A percentile compares a stretch with the other conserved stretches of the same genome.
These are phyloP conservation scores for Acanthopagrus latus DNA, from an alignment of 2,797 vertebrate genomes.

Conservation along the genomic window DNA sequence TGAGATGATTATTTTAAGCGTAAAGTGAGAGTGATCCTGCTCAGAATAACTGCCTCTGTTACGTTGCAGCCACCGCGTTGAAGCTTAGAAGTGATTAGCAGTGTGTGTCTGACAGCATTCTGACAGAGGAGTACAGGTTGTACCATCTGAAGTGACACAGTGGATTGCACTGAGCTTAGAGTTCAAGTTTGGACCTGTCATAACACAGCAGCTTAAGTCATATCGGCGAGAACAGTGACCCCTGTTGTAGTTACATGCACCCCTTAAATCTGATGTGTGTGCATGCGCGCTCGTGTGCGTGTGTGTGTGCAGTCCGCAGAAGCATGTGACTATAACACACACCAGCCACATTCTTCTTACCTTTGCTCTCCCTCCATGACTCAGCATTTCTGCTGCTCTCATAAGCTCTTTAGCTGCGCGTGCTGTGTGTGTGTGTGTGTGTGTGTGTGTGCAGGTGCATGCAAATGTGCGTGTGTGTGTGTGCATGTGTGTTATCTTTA, in stretches of 20 bases:
- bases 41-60: not conserved
- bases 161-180: conserved; percentile 31
- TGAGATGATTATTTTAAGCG: too few relatives aligned
- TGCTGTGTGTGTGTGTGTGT: conserved; percentile 1
- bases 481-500: conserved; percentile 74
- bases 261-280: conserved; percentile 6
- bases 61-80: conserved; percentile 23
- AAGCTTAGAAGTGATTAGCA: conserved; percentile 51
- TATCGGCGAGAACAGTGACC: conserved; percentile 47
- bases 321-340: conserved; percentile 37
- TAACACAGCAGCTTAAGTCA: conserved; percentile 32
- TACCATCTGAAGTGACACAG: conserved; percentile 39
- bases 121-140: conserved; percentile 41
- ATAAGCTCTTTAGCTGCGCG: conserved; percentile 18
- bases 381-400: conserved; percentile 55
- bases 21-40: not conserved
- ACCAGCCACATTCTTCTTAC: conserved; percentile 46
- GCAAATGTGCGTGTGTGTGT: not conserved
- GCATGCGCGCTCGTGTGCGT: not conserved
- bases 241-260: conserved; percentile 18
- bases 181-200: conserved; percentile 45
- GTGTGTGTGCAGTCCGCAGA: not conserved
- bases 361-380: conserved; percentile 68
- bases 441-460: not conserved
- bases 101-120: conserved; percentile 43